Evolutionary conservation across 2,888 invertebrate genomes (phyloP), one percentile per base, ranked within the genome.

Genomic region (Amphipoea oculea): DNA sequence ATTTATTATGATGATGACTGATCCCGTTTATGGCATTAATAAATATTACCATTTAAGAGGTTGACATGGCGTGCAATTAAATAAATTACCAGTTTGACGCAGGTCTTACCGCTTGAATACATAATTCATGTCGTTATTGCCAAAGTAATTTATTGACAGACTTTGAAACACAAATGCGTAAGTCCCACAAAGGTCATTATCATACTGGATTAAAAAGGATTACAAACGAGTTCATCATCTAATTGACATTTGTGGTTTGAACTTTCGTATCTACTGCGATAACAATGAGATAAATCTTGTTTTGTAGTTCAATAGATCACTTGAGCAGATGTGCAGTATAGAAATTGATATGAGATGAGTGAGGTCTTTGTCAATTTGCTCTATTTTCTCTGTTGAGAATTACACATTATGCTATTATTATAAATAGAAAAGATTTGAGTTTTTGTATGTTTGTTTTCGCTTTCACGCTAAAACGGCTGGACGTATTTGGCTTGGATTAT

Each of bases 191-290:
- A 17, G 42, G 4, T 42, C 23, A 9, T 42, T 66, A 76, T 51
- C 29, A 63, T 63, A 70, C 45, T 17, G 54, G 81, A 81, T 66
- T 81, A 48, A 48, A 81, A n/a, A 57, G 23, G 40, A 66, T 79
- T 45, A 73, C 4, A 3, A 71, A 63, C 40, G 4, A 65, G 40
- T 54, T 63, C 69, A 54, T 79, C 81, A 48, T 14, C 29, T 73
- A 57, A 60, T 29, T 40, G 48, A 60, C 51, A 66, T 73, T 9
- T 66, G 20, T 79, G 45, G 12, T 66, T 81, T 73, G 57, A 73
- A n/a, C 65, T 73, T 48, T 81, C 29, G 36, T 36, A 23, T 20
- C 9, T 23, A 67, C 36, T 60, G 57, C 51, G 82, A 67, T 75
- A 80, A 42, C 9, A 20, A 3, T 42, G 7, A 76, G 77, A 76